Evolutionary conservation across 2,888 invertebrate genomes (phyloP).

Genomic region (Pardosa pseudoannulata): DNA sequence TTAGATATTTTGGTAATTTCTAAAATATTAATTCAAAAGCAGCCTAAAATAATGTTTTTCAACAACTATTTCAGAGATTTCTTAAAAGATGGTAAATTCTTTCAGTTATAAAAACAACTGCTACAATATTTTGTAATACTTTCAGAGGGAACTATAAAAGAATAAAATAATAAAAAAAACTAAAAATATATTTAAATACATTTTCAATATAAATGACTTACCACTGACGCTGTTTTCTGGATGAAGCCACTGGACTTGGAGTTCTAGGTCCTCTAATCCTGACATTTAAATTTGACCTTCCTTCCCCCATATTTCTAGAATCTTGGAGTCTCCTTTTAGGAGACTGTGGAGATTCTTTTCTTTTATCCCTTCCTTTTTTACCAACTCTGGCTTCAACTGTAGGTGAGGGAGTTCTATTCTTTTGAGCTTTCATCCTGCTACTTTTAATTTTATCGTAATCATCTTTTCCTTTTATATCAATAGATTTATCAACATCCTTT

Average conservation of each 20-base stretch:
- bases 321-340: slow-evolving; percentile 38
- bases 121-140: too few species aligned
- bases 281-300: slow-evolving; percentile 67
- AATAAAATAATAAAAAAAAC: neutral
- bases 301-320: slow-evolving; percentile 1
- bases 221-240: slow-evolving; percentile 65
- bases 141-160: too few species aligned
- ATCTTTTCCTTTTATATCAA: slow-evolving; percentile 33
- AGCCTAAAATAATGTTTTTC: too few species aligned
- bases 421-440: slow-evolving; percentile 38
- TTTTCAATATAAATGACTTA: neutral
- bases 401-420: slow-evolving; percentile 40
- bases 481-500: slow-evolving; percentile 16
- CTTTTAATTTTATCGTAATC: slow-evolving; percentile 65
- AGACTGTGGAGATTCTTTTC: slow-evolving; percentile 33
- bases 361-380: slow-evolving; percentile 42
- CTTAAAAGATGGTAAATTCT: too few species aligned
- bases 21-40: too few species aligned
- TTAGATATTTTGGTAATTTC: too few species aligned
- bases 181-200: neutral
- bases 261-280: slow-evolving; percentile 81
- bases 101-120: too few species aligned
- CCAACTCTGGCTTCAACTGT: neutral
- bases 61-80: too few species aligned
- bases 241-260: slow-evolving; percentile 80